These are phyloP conservation scores for Tineola bisselliella DNA, from an alignment of 2,888 invertebrate genomes.

Conservation along the genomic window DNA sequence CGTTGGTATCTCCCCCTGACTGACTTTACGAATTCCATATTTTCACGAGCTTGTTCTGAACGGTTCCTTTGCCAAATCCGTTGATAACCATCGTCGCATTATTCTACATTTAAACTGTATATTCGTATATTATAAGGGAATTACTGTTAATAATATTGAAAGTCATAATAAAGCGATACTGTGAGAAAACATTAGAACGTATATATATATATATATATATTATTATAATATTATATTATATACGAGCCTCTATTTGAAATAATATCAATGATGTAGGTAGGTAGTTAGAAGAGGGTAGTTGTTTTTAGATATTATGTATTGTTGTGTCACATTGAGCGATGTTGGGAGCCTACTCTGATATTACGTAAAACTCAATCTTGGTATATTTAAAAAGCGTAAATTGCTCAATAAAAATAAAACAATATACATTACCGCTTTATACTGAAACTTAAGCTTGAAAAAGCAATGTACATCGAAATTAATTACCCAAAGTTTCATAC, in stretches of 20 bases:
- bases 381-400: too few species aligned
- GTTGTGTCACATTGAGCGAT: background rate
- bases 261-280: background rate
- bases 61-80: conserved; percentile 12
- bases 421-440: too few species aligned
- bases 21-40: background rate
- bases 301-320: background rate
- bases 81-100: background rate
- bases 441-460: too few species aligned
- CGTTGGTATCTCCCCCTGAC: conserved; percentile 1
- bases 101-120: background rate
- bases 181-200: conserved; percentile 64
- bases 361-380: too few species aligned
- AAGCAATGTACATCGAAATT: too few species aligned
- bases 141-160: conserved; percentile 47
- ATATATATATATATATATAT: too few species aligned
- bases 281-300: conserved; percentile 9
- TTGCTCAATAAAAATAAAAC: too few species aligned
- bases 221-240: too few species aligned
- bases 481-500: too few species aligned
- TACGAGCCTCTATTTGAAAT: conserved; percentile 39
- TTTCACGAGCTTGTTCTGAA: conserved; percentile 10
- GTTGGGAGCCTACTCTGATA: too few species aligned
- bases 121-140: conserved; percentile 27
- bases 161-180: conserved; percentile 68